phyloP scores from a whole-genome alignment of 2,797 vertebrate species.

The Arvicola amphibius region DNA sequence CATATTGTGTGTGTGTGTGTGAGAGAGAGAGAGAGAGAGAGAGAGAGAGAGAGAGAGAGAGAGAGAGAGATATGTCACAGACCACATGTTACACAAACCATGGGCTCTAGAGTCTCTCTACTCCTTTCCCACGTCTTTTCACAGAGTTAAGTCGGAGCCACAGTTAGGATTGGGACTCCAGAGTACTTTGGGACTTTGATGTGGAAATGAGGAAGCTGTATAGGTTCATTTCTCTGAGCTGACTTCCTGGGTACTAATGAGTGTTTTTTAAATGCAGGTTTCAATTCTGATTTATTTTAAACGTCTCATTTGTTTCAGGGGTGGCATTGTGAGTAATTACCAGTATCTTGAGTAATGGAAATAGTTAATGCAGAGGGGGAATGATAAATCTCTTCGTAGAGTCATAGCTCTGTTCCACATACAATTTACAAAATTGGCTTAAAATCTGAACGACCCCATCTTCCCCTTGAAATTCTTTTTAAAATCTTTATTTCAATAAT shows the following conservation, averaged over 20 bases:
- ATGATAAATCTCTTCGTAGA: conserved; percentile 60
- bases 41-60: too few relatives aligned
- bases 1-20: not conserved
- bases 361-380: conserved; percentile 29
- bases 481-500: conserved; percentile 39
- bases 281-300: not conserved
- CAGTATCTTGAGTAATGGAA: conserved; percentile 39
- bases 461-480: conserved; percentile 62
- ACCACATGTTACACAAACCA: not conserved
- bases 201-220: not conserved
- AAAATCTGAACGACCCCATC: conserved; percentile 50
- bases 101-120: not conserved
- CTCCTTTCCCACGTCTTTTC: conserved; percentile 37
- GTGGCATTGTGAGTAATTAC: conserved; percentile 31
- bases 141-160: conserved; percentile 38
- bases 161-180: not conserved
- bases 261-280: conserved; percentile 18
- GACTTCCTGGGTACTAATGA: not conserved
- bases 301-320: conserved; percentile 12
- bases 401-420: conserved; percentile 10
- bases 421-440: conserved; percentile 49
- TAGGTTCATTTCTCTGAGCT: conserved; percentile 24
- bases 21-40: too few relatives aligned
- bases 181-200: not conserved
- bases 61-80: too few relatives aligned